These are phyloP conservation scores for Rhea pennata DNA, from an alignment of 2,113 vertebrate species.

Conservation along the genomic window DNA sequence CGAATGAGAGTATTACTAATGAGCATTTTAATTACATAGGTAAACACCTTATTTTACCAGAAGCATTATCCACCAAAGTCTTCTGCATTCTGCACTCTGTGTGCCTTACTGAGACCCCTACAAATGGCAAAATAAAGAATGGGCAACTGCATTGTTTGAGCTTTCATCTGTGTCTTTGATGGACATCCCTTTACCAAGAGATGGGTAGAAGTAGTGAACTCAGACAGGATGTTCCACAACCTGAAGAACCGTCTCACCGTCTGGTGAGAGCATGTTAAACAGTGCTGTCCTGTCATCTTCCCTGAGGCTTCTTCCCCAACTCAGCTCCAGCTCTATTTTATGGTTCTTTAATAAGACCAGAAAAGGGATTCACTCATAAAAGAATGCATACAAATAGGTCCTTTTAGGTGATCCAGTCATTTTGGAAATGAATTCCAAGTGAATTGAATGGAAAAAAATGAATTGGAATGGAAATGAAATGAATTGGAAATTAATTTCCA, in stretches of 20 bases:
- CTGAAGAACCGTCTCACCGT: neutral
- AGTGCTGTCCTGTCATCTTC: accelerated
- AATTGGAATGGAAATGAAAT: too few species aligned
- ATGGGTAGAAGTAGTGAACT: neutral
- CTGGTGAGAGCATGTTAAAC: neutral
- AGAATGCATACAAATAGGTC: neutral
- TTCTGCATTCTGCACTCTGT: accelerated
- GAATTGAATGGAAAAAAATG: too few species aligned
- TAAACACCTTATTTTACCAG: neutral
- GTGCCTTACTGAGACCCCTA: neutral
- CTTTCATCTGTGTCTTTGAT: neutral
- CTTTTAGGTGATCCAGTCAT: neutral
- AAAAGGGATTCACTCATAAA: neutral
- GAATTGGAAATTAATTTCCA: neutral
- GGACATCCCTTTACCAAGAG: neutral
- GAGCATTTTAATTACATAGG: neutral
- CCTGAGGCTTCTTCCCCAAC: neutral
- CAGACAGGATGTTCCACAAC: neutral
- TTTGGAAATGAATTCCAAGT: neutral
- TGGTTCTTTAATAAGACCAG: neutral
- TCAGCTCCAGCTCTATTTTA: neutral
- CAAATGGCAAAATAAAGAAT: neutral
- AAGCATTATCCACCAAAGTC: neutral
- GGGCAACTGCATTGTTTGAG: neutral
- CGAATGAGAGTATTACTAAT: neutral